Evolutionary conservation across 2,888 invertebrate species (phyloP).

Genomic region (Nomada goodeniana): DNA sequence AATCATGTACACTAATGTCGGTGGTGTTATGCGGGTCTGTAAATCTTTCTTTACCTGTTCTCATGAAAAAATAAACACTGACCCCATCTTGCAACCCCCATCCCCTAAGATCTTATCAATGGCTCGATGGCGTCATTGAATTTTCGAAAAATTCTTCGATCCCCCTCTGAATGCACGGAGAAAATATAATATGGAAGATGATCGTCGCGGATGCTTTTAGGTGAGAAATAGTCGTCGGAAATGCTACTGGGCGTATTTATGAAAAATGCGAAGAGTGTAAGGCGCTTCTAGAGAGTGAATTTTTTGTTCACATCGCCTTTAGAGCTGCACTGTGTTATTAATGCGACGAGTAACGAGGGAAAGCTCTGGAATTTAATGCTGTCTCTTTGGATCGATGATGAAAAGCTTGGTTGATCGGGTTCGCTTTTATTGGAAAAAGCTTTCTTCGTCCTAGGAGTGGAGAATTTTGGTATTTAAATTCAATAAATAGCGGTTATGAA

Average conservation of each 20-base stretch:
- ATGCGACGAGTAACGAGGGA: background rate
- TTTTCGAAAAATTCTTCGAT: slow-evolving; percentile 34
- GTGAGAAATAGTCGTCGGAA: slow-evolving; percentile 39
- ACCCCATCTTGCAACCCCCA: too few species aligned
- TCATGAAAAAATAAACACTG: too few species aligned
- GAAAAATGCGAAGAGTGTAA: slow-evolving; percentile 16
- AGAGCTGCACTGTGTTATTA: background rate
- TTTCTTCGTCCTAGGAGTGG: too few species aligned
- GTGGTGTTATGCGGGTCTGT: too few species aligned
- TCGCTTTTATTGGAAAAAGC: too few species aligned
- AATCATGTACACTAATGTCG: too few species aligned
- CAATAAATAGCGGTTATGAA: too few species aligned
- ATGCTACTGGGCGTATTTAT: slow-evolving; percentile 24
- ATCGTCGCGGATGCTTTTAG: slow-evolving; percentile 21
- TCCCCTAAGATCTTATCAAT: slow-evolving; percentile 23
- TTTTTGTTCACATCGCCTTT: background rate
- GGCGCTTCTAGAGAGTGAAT: background rate
- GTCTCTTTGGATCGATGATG: background rate
- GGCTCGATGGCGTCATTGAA: slow-evolving; percentile 16
- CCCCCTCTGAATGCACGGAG: slow-evolving; percentile 10
- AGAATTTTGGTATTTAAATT: too few species aligned
- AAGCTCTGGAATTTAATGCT: background rate
- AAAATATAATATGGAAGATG: slow-evolving; percentile 31
- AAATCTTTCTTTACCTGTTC: too few species aligned
- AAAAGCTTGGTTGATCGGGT: too few species aligned